Evolutionary conservation across 2,888 invertebrate genomes (phyloP).

Genomic region (Tholera decimalis): DNA sequence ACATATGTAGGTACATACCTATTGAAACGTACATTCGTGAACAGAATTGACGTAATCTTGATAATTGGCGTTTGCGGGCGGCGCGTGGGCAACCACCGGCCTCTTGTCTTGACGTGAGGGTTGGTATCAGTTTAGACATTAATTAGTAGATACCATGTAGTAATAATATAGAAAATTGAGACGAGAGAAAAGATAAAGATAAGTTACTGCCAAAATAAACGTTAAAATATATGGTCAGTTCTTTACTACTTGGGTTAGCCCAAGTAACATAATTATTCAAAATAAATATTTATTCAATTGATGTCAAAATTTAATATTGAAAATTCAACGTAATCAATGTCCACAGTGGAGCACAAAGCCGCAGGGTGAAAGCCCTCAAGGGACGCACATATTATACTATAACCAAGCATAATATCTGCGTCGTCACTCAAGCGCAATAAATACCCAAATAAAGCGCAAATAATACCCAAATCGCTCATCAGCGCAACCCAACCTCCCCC

Average conservation of each 20-base stretch:
- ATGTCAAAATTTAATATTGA: slow-evolving; percentile 53
- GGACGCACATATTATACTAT: slow-evolving; percentile 81
- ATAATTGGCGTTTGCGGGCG: slow-evolving; percentile 75
- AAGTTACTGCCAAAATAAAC: not conserved
- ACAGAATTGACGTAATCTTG: slow-evolving; percentile 78
- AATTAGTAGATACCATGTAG: slow-evolving; percentile 4
- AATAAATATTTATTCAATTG: slow-evolving; percentile 16
- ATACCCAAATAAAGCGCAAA: slow-evolving; percentile 93
- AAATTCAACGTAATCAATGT: slow-evolving; percentile 79
- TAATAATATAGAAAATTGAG: not conserved
- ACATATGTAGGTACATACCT: too few species aligned
- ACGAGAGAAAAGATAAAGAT: not conserved
- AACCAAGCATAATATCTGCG: slow-evolving; percentile 89
- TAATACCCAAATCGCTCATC: slow-evolving; percentile 93
- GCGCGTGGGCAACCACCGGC: slow-evolving; percentile 37
- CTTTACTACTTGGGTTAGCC: not conserved
- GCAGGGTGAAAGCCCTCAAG: slow-evolving; percentile 80
- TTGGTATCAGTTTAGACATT: slow-evolving; percentile 13
- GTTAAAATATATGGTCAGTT: not conserved
- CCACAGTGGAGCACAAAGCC: slow-evolving; percentile 74
- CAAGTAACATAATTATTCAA: too few species aligned
- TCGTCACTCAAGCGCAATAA: slow-evolving; percentile 92
- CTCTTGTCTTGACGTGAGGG: slow-evolving; percentile 5
- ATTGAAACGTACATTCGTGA: slow-evolving; percentile 62
- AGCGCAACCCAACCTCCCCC: slow-evolving; percentile 82